Evolutionary conservation across 2,888 invertebrate genomes (phyloP), one percentile per base, ranked within the genome.

Genomic region (Loripinus fragilis): DNA sequence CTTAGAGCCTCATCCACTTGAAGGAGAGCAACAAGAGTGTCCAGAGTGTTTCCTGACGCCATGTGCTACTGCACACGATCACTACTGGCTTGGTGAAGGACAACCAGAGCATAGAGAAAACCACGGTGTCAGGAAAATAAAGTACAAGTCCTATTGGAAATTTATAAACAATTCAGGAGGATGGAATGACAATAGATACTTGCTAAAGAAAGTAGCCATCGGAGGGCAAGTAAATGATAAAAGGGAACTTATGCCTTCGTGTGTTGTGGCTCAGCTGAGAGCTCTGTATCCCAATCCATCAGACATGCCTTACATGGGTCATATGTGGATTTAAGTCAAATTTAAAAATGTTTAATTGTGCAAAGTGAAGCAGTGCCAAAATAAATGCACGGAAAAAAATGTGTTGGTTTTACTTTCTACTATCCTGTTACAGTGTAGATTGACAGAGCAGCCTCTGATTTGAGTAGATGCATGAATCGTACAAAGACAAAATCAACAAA

Each of bases 111-210:
- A 28, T 17, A 25, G 28, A 55, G 55, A 55, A 20, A 55, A 55
- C 28, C 55, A 55, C 28, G 55, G 55, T 10, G 55, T 55, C 3
- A 20, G 55, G 17, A 55, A 25, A 55, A 55, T 55, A 25, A 55
- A 55, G 28, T 55, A 55, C 20, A 55, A 17, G 17, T 55, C 28
- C 28, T 55, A 55, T 17, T 55, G 55, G 55, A 55, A 55, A 55
- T 28, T 17, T 8, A 10, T 55, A 7, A 20, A 25, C 28, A 55
- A 55, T 28, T 55, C 30, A 12, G 55, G 55, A 2, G 55, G 8
- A 3, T 55, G 55, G 55, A 25, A 28, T 25, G 55, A 55, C 30
- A 25, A 55, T 28, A 55, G 55, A 55, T 55, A 55, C 55, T 10
- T 55, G 8, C 25, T 10, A 25, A 55, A 17, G 30, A 55, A 55